Evolutionary conservation across 2,888 invertebrate species (phyloP).

Genomic region (Clanis bilineata): DNA sequence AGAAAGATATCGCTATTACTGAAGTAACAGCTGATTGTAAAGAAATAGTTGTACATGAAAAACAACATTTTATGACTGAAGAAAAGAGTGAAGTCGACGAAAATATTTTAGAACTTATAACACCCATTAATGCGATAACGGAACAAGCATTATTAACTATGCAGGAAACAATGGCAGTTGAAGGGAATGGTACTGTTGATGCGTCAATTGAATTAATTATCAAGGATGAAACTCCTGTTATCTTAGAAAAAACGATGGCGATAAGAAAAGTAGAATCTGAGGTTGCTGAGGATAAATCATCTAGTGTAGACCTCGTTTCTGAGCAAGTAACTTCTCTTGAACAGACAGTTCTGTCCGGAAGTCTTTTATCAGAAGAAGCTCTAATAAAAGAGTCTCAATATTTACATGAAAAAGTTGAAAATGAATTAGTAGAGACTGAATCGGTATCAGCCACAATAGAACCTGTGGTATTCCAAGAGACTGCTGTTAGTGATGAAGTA

Average conservation of each 20-base stretch:
- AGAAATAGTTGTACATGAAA: background rate
- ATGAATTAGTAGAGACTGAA: background rate
- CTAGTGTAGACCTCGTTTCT: background rate
- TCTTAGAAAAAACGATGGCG: background rate
- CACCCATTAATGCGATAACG: background rate
- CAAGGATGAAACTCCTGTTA: background rate
- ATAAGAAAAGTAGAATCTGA: background rate
- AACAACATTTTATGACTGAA: background rate
- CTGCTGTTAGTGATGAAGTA: background rate
- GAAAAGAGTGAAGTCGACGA: background rate
- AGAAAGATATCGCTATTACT: background rate
- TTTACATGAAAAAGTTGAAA: background rate
- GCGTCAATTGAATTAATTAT: background rate
- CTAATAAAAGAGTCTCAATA: background rate
- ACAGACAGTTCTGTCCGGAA: background rate
- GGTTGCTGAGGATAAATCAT: background rate
- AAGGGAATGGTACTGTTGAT: background rate
- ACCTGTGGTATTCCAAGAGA: background rate
- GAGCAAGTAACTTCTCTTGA: background rate
- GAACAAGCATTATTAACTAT: background rate
- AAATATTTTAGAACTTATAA: background rate
- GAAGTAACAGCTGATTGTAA: background rate
- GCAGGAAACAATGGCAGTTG: background rate
- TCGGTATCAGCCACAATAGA: background rate
- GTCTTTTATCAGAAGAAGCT: background rate